phyloP scores from a whole-genome alignment of 2,888 invertebrate species.

The Lochmaea crataegi region DNA sequence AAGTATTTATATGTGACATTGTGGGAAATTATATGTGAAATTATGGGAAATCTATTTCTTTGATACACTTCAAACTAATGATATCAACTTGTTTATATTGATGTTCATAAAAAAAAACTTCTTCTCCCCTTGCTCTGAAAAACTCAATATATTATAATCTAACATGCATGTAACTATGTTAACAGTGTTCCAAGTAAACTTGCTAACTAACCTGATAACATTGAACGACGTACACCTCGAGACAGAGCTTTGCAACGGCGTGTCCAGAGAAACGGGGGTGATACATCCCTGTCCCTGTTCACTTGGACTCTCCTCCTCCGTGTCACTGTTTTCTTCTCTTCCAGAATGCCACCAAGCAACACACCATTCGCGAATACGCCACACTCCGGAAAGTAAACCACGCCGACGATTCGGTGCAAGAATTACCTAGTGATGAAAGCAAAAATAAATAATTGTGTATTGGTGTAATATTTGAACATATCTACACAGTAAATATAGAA shows the following conservation, averaged over 20 bases:
- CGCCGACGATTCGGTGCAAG: slow-evolving; percentile 59
- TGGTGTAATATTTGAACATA: no score
- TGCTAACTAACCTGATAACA: slow-evolving; percentile 70
- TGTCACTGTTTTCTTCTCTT: slow-evolving; percentile 83
- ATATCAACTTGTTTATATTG: no score
- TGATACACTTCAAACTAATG: no score
- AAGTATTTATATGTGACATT: no score
- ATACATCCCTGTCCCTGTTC: slow-evolving; percentile 75
- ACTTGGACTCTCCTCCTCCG: slow-evolving; percentile 83
- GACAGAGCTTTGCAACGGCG: slow-evolving; percentile 86
- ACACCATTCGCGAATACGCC: slow-evolving; percentile 78
- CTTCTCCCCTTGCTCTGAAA: no score
- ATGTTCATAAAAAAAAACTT: no score
- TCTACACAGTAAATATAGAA: no score
- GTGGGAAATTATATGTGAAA: no score
- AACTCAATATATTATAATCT: no score
- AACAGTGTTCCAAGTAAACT: neutral
- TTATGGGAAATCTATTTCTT: no score
- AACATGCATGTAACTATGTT: neutral
- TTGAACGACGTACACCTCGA: slow-evolving; percentile 88
- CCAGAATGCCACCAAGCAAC: slow-evolving; percentile 93
- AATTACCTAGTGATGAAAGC: slow-evolving; percentile 33
- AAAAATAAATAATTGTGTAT: neutral
- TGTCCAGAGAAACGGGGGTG: slow-evolving; percentile 86
- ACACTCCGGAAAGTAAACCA: slow-evolving; percentile 58